These are phyloP conservation scores for Thymelicus acteon DNA, from an alignment of 2,888 invertebrate genomes.

Conservation along the genomic window DNA sequence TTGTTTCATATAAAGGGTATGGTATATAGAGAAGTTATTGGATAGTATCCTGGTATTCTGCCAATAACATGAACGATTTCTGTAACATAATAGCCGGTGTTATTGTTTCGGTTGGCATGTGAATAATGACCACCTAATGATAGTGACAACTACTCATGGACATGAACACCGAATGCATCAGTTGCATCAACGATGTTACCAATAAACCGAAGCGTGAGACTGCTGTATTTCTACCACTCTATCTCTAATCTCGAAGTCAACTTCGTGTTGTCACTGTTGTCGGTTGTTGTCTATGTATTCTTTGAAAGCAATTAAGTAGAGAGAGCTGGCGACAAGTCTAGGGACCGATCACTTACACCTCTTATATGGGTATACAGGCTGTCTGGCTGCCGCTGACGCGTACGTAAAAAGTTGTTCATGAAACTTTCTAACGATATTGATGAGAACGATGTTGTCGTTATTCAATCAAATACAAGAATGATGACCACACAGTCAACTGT, in stretches of 20 bases:
- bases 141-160: too few relatives aligned
- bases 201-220: too few relatives aligned
- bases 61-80: too few relatives aligned
- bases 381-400: slow-evolving; percentile 51
- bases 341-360: slow-evolving; percentile 60
- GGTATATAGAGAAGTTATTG: too few relatives aligned
- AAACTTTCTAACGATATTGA: slow-evolving; percentile 71
- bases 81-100: too few relatives aligned
- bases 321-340: slow-evolving; percentile 67
- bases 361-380: slow-evolving; percentile 53
- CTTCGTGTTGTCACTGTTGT: background rate
- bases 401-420: slow-evolving; percentile 63
- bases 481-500: slow-evolving; percentile 17
- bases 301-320: slow-evolving; percentile 63
- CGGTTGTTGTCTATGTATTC: slow-evolving; percentile 39
- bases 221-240: too few relatives aligned
- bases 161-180: too few relatives aligned
- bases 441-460: slow-evolving; percentile 46
- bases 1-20: too few relatives aligned
- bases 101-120: too few relatives aligned
- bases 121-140: too few relatives aligned
- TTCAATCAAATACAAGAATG: slow-evolving; percentile 21
- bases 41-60: too few relatives aligned
- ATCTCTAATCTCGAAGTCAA: background rate
- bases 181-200: too few relatives aligned